Base-by-base conservation (phyloP, 2,888 invertebrate genomes). In the Eilema caniola region DNA sequence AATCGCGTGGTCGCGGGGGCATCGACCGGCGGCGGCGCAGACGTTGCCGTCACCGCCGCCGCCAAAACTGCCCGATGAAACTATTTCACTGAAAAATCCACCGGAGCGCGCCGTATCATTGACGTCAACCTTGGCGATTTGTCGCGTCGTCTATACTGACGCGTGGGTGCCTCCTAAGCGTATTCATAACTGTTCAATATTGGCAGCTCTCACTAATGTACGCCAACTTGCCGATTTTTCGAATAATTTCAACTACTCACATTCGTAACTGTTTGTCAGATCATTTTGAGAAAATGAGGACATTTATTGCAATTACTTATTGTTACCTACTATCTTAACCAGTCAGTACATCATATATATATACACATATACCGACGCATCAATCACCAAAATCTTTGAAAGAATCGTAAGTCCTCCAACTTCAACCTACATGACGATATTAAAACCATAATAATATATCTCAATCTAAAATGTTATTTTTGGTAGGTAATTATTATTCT, bases 1-100 rank as follows among this genome's bases (percentile, higher is more conserved):
- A 92, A 92, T 92, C 90, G 93, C 93, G 91, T 91, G 92, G 89
- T 89, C 84, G 88, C 87, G 89, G 89, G 92, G 95, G 93, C 95
- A 93, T 92, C 90, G 93, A 95, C 95, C 70, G 70, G 88, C 92
- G 91, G 89, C 92, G 92, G 91, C 94, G 90, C 95, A 93, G 95
- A 93, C 96, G 93, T 90, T 91, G 94, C 94, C 95, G 92, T 91
- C 94, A 91, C 89, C 89, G 88, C 85, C 87, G 85, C 85, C 89
- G 87, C 87, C 89, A 88, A 88, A 89, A 87, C 87, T 85, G 85
- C 88, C 86, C 89, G 87, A 90, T 92, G 91, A 92, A 93, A 95
- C 93, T 94, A 94, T 94, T 95, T 93, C 91, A 91, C 94, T 95
- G 95, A 95, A 95, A 95, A 94, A 92, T 93, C 90, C 86, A 88